phyloP scores from a whole-genome alignment of 1,140 invertebrate species.

The Idris sp. region DNA sequence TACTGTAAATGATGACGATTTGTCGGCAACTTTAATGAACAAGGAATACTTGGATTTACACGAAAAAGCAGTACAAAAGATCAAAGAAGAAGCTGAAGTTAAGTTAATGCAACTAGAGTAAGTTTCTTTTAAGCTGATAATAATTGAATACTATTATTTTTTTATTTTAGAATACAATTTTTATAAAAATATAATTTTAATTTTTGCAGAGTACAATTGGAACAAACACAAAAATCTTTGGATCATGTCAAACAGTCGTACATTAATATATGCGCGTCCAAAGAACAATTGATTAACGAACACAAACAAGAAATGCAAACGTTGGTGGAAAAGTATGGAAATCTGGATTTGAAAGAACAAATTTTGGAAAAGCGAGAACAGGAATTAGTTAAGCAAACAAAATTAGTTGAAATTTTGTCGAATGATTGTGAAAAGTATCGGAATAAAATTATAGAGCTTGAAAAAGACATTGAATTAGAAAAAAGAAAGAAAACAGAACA shows the following conservation, averaged over 20 bases:
- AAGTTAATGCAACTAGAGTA: conserved; percentile 73
- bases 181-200: background rate
- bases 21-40: conserved; percentile 66
- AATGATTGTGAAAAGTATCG: conserved; percentile 68
- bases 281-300: conserved; percentile 69
- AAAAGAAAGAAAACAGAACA: conserved; percentile 68
- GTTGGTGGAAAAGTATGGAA: conserved; percentile 67
- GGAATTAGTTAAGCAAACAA: conserved; percentile 67
- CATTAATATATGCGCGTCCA: conserved; percentile 74
- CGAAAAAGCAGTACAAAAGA: conserved; percentile 70
- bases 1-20: conserved; percentile 65
- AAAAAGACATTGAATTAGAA: conserved; percentile 70
- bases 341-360: conserved; percentile 61
- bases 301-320: conserved; percentile 70
- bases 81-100: conserved; percentile 69
- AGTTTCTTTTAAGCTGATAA: conserved; percentile 42
- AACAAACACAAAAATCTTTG: conserved; percentile 74
- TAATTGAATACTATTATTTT: conserved; percentile 9
- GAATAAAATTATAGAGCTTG: conserved; percentile 70
- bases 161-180: conserved; percentile 14
- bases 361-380: conserved; percentile 64
- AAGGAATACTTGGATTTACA: conserved; percentile 75
- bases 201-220: conserved; percentile 71
- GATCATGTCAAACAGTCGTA: conserved; percentile 74
- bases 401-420: conserved; percentile 64